Base-by-base conservation (phyloP, 2,113 vertebrate genomes). In the Hippocampus zosterae region DNA sequence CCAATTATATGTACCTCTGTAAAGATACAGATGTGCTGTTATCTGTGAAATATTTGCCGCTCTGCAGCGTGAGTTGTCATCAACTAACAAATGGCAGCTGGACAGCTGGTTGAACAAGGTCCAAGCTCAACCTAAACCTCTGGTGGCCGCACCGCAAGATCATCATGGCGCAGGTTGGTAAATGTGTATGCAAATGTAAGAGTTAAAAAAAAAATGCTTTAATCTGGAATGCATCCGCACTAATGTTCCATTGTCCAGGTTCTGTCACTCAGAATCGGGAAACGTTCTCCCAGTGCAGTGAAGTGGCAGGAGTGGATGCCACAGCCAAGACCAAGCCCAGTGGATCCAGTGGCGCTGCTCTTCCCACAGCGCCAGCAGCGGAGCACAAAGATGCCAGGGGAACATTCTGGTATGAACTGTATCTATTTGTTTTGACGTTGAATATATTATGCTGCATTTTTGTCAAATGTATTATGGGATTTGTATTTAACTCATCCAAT, bases 41-140 rank as follows among this genome's bases (percentile, higher is more conserved):
- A n/a, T 6, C 11, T 46, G 0, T 68, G 55, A 69, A 60, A 66
- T 44, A 37, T 68, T 16, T 67, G 33, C 57, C 42, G 25, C 3
- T 61, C 9, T 74, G 0, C 41, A 98, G 96, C 95, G 95, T 0
- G 96, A 97, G 68, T 95, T 95, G 0, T 94, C 95, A 1, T 95
- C 95, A 1, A 94, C 94, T 55, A 97, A 97, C 88, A 98, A 97
- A 80, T 98, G 96, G 96, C 96, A 98, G 85, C 80, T 98, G 85
- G 95, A 96, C 88, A 97, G 96, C 87, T 98, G 96, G 96, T 87
- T 98, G 70, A 98, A 98, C 87, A 98, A 99, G 83, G 97, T 98
- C 79, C 96, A 95, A 74, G 93, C 95, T 41, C 96, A 98, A 82
- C 96, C 94, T 84, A 98, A 98, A 88, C 91, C 95, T 11, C 93